Evolutionary conservation across 2,888 invertebrate species (phyloP).

Genomic region (Eupeodes luniger): DNA sequence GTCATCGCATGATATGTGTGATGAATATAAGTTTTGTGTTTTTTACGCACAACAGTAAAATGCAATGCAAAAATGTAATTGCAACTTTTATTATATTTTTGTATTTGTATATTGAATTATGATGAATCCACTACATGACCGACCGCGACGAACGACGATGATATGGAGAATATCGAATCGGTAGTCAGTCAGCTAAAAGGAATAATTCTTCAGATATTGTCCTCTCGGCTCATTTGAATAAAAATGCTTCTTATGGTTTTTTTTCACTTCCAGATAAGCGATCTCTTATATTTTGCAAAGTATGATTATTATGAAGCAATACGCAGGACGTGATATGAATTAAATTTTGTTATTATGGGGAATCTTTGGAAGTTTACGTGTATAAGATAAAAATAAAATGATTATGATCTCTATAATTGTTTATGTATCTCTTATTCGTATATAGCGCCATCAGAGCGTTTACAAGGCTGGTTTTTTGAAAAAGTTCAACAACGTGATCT

Average conservation of each 20-base stretch:
- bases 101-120: conserved; percentile 40
- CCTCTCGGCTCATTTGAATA: conserved; percentile 62
- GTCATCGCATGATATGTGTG: neutral
- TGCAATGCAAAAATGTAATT: conserved; percentile 54
- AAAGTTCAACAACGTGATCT: no score
- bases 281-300: conserved; percentile 26
- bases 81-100: conserved; percentile 13
- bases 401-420: neutral
- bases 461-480: neutral
- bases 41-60: conserved; percentile 28
- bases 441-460: neutral
- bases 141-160: neutral
- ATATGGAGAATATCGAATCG: conserved; percentile 7
- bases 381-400: neutral
- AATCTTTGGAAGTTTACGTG: neutral
- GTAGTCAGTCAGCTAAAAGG: neutral
- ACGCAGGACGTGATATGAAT: conserved; percentile 61
- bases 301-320: conserved; percentile 54
- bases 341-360: neutral
- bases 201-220: conserved; percentile 11
- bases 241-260: conserved; percentile 26
- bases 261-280: conserved; percentile 44
- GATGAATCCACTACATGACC: conserved; percentile 29
- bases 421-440: neutral
- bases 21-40: neutral